Base-by-base conservation (phyloP, 37 sponge, comb jelly and placozoan genomes). In the Geodia barretti region DNA sequence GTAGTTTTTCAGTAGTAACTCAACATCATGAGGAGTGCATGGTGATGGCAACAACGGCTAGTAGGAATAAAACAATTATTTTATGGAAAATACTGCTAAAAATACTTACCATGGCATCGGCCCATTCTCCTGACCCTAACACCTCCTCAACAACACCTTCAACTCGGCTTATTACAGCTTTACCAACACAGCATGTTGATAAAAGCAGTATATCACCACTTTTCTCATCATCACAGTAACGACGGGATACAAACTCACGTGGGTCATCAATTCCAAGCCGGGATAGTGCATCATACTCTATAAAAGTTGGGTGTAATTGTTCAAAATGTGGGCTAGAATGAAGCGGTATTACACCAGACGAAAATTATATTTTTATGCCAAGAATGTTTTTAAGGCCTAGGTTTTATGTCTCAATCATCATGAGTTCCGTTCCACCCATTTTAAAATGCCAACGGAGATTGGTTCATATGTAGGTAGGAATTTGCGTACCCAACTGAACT, bases 231-330 rank as follows among this genome's bases (percentile, higher is more conserved):
- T 64, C 62, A 25, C 75, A 64, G 41, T 78, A 89, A 21, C 84
- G 82, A 29, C 60, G 59, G 60, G 72, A 67, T 2, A 82, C 47
- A 31, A 80, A 95, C 38, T 25, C 79, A 37, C 60, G 47, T 28
- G 95, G 93, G 65, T 85, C 80, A 20, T 87, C 84, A 39, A 95
- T 86, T 0, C 90, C 95, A 20, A 95, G 72, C 14, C 95, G 54
- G 24, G 72, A 25, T 20, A 95, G 58, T 24, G 87, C 73, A 76
- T 95, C 95, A 86, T 80, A 95, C 59, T 95, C 95, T 95, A 36
- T n/a, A 79, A 0, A 3, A 77, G 38, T 25, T 21, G 25, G 3
- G 39, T 37, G 35, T 70, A 36, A 2, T 14, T 4, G 28, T 38
- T 2, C 3, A 29, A 29, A 8, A 63, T 5, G 2, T 29, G 7